Evolutionary conservation across 2,888 invertebrate genomes (phyloP).

Genomic region (Hypercompe scribonia): DNA sequence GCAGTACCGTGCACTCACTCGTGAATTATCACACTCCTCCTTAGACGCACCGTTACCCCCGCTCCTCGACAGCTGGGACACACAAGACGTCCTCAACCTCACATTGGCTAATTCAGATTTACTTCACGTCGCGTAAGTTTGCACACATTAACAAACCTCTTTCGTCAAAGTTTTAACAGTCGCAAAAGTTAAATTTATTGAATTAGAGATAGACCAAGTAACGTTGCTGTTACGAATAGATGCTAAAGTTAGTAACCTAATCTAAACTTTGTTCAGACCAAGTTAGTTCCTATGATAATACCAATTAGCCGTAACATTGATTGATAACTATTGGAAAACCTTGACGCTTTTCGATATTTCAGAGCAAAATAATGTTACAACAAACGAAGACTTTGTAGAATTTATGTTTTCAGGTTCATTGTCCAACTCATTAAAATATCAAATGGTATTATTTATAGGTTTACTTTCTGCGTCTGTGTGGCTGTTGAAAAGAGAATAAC

Average conservation of each 20-base stretch:
- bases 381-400: background rate
- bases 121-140: conserved; percentile 80
- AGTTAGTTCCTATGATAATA: conserved; percentile 18
- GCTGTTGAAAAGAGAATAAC: background rate
- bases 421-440: background rate
- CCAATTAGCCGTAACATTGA: background rate
- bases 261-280: conserved; percentile 29
- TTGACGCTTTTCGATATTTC: background rate
- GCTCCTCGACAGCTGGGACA: conserved; percentile 77
- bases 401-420: background rate
- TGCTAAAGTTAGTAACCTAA: conserved; percentile 25
- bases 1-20: conserved; percentile 74
- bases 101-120: conserved; percentile 80
- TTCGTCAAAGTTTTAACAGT: background rate
- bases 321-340: conserved; percentile 6
- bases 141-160: conserved; percentile 1
- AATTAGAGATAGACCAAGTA: conserved; percentile 17
- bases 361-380: background rate
- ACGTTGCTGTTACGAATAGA: conserved; percentile 24
- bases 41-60: conserved; percentile 75
- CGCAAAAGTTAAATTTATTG: conserved; percentile 5
- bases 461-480: background rate
- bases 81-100: conserved; percentile 76
- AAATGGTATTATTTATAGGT: background rate
- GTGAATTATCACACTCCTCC: conserved; percentile 69